phyloP scores from a whole-genome alignment of 2,797 vertebrate species.

The Paedocypris micromegethes region DNA sequence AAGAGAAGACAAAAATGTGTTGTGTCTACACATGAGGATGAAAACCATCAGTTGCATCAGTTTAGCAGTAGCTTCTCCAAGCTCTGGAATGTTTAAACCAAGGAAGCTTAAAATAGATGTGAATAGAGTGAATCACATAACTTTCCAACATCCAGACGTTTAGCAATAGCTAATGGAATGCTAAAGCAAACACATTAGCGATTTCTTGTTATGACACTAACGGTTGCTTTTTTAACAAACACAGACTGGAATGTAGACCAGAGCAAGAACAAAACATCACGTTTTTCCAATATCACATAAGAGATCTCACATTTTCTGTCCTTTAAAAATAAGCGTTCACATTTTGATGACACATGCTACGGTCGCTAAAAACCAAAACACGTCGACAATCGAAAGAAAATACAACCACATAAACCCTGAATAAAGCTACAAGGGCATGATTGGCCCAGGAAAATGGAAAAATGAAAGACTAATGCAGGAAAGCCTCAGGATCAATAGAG shows the following conservation, averaged over 20 bases:
- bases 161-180: constrained; percentile 5
- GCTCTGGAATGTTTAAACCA: background rate
- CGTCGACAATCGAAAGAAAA: no score
- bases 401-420: background rate
- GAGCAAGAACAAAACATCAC: background rate
- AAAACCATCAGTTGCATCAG: no score
- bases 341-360: no score
- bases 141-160: constrained; percentile 17
- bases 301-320: constrained; percentile 3
- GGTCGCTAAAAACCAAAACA: no score
- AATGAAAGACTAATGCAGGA: constrained; percentile 1
- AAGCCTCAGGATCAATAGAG: constrained; percentile 25
- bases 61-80: background rate
- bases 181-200: constrained; percentile 26
- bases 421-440: constrained; percentile 6
- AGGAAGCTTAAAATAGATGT: constrained; percentile 1
- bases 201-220: constrained; percentile 7
- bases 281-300: constrained; percentile 14
- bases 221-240: constrained; percentile 4
- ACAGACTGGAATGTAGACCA: constrained; percentile 27
- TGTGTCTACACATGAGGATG: no score
- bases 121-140: constrained; percentile 14
- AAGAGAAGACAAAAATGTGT: no score
- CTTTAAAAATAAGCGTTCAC: background rate
- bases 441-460: background rate